Base-by-base conservation (phyloP, 2,113 vertebrate genomes). In the Labrus mixtus region DNA sequence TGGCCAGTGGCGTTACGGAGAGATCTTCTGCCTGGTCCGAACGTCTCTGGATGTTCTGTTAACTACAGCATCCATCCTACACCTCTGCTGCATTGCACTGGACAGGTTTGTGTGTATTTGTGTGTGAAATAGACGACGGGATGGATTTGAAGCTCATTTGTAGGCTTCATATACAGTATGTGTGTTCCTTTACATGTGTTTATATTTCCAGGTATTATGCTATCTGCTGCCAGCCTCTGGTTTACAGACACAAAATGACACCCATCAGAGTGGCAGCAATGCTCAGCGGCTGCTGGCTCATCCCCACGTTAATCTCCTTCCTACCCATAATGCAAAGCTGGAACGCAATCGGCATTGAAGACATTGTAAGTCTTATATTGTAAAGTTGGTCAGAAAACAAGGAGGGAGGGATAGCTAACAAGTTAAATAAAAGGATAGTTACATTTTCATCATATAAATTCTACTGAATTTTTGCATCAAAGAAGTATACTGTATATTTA, bases 311-410 rank as follows among this genome's bases (percentile, higher is more conserved):
- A 76, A 95, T 95, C 92, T 95, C 94, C 72, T 95, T 95, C 48
- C 91, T 95, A 55, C 95, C 95, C 87, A 95, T 95, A 85, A 95
- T 95, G 95, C 95, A 95, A 89, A 93, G 90, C 90, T 95, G 95
- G 95, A 95, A 95, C 12, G 86, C 87, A 45, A 95, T 95, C 10
- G 95, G 95, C 83, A 95, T 95, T 1, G 94, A 95, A 65, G 89
- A 95, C 59, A 89, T 94, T 73, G 93, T 94, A 70, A 94, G 93
- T 92, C 33, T 59, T 25, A 6, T 6, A 6, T 33, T 33, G 29
- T 54, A 39, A 5, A 50, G 64, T 20, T 53, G 20, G 74, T 73
- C 16, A 45, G n/a, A 78, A 71, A 6, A 51, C 1, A 29, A 39
- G 13, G 60, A 61, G 17, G 17, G 17, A n/a, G n/a, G 2, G 23